Evolutionary conservation across 2,888 invertebrate species (phyloP).

Genomic region (Drosophila pseudotalamancana): DNA sequence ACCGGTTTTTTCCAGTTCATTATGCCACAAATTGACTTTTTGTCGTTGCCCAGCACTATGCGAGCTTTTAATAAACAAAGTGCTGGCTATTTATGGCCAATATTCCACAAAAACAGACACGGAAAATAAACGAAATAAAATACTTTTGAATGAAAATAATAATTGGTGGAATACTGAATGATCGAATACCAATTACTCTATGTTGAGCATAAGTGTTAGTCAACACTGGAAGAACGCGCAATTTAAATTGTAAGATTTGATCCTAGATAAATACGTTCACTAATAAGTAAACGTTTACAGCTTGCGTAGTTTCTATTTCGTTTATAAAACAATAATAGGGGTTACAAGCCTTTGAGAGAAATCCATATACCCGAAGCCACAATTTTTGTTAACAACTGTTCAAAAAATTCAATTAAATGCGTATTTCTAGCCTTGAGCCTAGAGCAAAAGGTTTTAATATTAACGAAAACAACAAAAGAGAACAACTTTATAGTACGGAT

Average conservation of each 20-base stretch:
- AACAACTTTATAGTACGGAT: conserved; percentile 16
- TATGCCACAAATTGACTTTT: conserved; percentile 74
- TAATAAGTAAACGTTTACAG: too few relatives aligned
- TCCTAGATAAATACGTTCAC: too few relatives aligned
- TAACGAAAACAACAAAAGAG: conserved; percentile 28
- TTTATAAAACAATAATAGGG: too few relatives aligned
- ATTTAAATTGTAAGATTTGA: too few relatives aligned
- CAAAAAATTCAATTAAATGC: conserved; percentile 48
- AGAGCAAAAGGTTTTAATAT: conserved; percentile 36
- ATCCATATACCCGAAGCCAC: neutral
- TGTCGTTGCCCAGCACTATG: conserved; percentile 39
- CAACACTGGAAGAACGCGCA: neutral
- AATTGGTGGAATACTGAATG: neutral
- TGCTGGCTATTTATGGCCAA: conserved; percentile 39
- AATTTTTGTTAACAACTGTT: neutral
- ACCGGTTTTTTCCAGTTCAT: conserved; percentile 74
- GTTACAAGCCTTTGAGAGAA: neutral
- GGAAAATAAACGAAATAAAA: conserved; percentile 5
- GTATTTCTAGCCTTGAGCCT: conserved; percentile 28
- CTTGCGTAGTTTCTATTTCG: too few relatives aligned
- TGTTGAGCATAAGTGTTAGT: neutral
- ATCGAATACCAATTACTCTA: neutral
- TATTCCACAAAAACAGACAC: conserved; percentile 16
- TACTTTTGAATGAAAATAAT: neutral
- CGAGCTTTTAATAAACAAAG: conserved; percentile 45